Conservation (phyloP, 1,140 invertebrate species). For the Bombus superbus region DNA sequence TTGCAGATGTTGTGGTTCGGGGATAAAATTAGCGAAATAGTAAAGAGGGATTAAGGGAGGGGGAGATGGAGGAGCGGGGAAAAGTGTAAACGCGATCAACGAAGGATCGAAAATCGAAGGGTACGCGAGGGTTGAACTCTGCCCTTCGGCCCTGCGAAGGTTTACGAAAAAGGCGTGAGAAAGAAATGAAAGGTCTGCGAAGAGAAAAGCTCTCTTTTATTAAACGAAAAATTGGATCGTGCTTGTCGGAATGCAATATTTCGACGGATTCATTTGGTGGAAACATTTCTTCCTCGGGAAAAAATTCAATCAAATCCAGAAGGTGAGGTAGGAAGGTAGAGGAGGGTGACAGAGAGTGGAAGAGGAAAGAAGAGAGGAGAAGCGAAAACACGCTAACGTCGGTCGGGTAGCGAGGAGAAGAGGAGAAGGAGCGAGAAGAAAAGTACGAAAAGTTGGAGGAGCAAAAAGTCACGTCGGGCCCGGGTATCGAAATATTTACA, state of each 20-base stretch:
- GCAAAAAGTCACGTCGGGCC: not conserved
- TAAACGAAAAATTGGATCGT: slow-evolving; percentile 81
- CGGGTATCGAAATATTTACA: slow-evolving; percentile 29
- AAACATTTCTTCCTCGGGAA: slow-evolving; percentile 82
- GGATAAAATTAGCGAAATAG: not conserved
- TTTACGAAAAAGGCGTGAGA: slow-evolving; percentile 62
- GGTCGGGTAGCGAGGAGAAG: slow-evolving; percentile 54
- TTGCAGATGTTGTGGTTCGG: not conserved
- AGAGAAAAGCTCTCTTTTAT: slow-evolving; percentile 79
- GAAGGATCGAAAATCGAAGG: slow-evolving; percentile 43
- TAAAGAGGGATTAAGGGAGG: not conserved
- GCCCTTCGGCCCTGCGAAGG: slow-evolving; percentile 32
- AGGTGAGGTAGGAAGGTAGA: slow-evolving; percentile 73
- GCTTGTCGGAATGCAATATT: slow-evolving; percentile 83
- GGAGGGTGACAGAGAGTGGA: slow-evolving; percentile 10
- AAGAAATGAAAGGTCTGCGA: slow-evolving; percentile 57
- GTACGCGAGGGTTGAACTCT: slow-evolving; percentile 22
- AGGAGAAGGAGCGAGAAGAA: slow-evolving; percentile 35
- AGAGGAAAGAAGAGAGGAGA: slow-evolving; percentile 25
- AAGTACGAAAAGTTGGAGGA: slow-evolving; percentile 5
- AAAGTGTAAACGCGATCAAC: slow-evolving; percentile 50
- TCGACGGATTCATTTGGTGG: slow-evolving; percentile 83
- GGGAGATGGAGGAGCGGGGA: not conserved
- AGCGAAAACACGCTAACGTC: slow-evolving; percentile 48
- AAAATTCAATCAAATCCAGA: slow-evolving; percentile 83